These are phyloP conservation scores for Pteruthius melanotis DNA, from an alignment of 2,113 vertebrate genomes.

Conservation along the genomic window DNA sequence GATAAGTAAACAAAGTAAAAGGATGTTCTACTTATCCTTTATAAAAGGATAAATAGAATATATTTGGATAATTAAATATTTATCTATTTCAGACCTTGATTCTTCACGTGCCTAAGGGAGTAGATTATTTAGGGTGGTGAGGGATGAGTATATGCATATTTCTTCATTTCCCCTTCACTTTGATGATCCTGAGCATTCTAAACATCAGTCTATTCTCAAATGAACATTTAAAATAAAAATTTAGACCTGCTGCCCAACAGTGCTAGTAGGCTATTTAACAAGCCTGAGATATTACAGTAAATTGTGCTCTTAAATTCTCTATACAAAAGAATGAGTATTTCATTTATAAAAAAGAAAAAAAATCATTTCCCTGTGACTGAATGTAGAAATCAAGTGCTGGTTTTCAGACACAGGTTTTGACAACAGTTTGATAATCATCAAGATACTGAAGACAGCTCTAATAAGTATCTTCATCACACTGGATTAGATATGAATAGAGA, in stretches of 20 bases:
- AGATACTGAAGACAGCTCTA: not conserved
- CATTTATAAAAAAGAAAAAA: not conserved
- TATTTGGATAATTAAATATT: not conserved
- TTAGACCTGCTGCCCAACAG: not conserved
- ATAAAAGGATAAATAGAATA: not conserved
- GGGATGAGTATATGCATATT: not conserved
- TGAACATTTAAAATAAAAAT: not conserved
- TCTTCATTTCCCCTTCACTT: not conserved
- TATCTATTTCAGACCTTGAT: not conserved
- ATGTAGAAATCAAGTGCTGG: not conserved
- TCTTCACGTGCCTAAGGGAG: not conserved
- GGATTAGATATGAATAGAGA: not conserved
- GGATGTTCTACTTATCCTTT: not conserved
- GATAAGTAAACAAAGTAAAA: not conserved
- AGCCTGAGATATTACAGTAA: not conserved
- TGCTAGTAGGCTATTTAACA: not conserved
- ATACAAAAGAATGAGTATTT: not conserved
- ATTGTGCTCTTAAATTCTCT: not conserved
- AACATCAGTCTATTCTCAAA: not conserved
- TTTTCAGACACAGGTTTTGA: slow-evolving; percentile 1
- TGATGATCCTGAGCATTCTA: not conserved
- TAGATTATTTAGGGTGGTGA: not conserved
- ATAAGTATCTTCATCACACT: not conserved
- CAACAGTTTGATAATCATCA: not conserved
- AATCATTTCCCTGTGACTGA: not conserved